These are phyloP conservation scores for Grapholita molesta DNA, from an alignment of 1,140 invertebrate genomes.

Conservation along the genomic window DNA sequence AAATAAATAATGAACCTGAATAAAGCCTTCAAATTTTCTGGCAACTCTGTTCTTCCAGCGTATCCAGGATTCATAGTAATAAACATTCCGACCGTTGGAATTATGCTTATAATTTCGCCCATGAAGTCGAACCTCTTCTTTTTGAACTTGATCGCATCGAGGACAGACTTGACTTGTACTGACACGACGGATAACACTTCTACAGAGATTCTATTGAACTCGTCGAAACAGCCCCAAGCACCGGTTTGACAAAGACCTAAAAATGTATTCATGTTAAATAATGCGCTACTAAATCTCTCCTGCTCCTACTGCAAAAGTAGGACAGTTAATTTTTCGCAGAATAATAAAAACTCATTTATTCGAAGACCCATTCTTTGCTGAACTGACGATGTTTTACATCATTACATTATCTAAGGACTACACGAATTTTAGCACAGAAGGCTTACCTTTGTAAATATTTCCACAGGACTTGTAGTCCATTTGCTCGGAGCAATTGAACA, in stretches of 20 bases:
- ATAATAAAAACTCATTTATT: not conserved
- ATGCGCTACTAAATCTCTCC: too few species aligned
- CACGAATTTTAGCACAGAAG: not conserved
- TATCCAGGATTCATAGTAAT: constrained; percentile 98
- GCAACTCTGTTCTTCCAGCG: constrained; percentile 91
- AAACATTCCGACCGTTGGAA: constrained; percentile 92
- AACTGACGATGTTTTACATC: not conserved
- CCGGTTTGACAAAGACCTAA: constrained; percentile 91
- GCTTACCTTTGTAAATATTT: constrained; percentile 90
- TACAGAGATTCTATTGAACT: constrained; percentile 96
- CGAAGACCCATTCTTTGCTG: not conserved
- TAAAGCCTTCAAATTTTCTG: constrained; percentile 88
- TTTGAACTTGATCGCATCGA: constrained; percentile 91
- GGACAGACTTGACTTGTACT: constrained; percentile 89
- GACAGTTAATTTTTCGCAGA: too few species aligned
- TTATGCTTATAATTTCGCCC: constrained; percentile 87
- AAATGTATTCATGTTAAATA: not conserved
- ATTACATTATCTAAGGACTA: not conserved
- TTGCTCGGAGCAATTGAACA: constrained; percentile 97
- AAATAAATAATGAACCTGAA: constrained; percentile 76
- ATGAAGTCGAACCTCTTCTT: constrained; percentile 90
- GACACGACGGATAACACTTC: constrained; percentile 96
- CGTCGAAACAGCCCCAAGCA: constrained; percentile 97
- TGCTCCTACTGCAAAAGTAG: too few species aligned
- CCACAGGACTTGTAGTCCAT: constrained; percentile 97